Base-by-base conservation (phyloP, 2,888 invertebrate species). In the Leucophenga maculata region DNA sequence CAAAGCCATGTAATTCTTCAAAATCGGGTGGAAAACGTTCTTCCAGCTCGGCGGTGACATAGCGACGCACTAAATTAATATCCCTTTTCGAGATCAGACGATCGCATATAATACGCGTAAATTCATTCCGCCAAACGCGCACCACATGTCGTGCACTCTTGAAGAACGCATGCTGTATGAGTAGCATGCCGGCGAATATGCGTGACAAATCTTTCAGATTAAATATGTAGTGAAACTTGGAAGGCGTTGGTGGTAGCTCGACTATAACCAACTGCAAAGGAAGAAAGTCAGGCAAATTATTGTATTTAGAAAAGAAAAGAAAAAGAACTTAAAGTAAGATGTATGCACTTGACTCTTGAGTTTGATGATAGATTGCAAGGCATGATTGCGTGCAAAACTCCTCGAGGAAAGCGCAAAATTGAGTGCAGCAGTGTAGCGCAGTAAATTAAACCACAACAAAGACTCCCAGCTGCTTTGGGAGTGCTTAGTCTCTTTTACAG, bases 191-290 rank as follows among this genome's bases (percentile, higher is more conserved):
- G 14, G 93, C 93, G 77, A 92, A 93, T 72, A 97, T 92, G 69
- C 96, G 92, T 0, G 97, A 97, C 77, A 97, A 88, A 89, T 97
- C 97, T 59, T 97, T 92, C 88, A 97, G 91, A 89, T 97, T 97
- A 90, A 97, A 97, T 77, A 97, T 95, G 89, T 97, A 97, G 89
- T 97, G 97, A 89, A 97, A 97, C 88, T 96, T 97, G 6, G 94
- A 93, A 0, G 97, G 97, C 0, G 97, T 97, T 1, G 97, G 96
- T 0, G 97, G 95, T 67, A 97, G 89, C 72, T 95, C 94, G 20
- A 91, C 90, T 72, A 94, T 92, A 52, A 95, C 90, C 77, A 91
- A 90, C 94, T 94, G 84, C 26, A 82, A 79, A 57, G 18, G 68
- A 52, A 66, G 55, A 74, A 18, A 9, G 18, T 11, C 16, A 20